These are phyloP conservation scores for Drosophila mayaguana DNA, from an alignment of 2,888 invertebrate genomes.

Conservation along the genomic window DNA sequence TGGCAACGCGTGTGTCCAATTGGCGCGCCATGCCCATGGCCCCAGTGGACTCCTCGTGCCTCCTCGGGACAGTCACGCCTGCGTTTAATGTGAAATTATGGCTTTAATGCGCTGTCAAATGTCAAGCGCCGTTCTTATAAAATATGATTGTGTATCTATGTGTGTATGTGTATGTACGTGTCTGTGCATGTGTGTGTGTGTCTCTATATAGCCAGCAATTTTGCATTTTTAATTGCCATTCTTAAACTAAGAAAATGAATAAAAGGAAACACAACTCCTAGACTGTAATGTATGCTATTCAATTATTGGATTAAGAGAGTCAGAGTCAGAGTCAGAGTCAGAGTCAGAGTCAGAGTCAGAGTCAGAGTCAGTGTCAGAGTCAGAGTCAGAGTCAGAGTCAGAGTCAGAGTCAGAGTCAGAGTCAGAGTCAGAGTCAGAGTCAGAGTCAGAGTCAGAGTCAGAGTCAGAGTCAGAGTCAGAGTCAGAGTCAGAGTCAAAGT, in stretches of 20 bases:
- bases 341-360: too few species aligned
- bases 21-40: conserved; percentile 60
- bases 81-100: conserved; percentile 77
- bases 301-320: too few species aligned
- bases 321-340: too few species aligned
- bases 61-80: conserved; percentile 69
- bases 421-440: not conserved
- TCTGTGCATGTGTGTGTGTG: not conserved
- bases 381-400: too few species aligned
- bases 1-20: conserved; percentile 65
- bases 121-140: conserved; percentile 45
- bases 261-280: not conserved
- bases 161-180: not conserved
- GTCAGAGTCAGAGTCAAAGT: not conserved
- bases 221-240: conserved; percentile 53
- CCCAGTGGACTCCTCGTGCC: conserved; percentile 9
- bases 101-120: conserved; percentile 65
- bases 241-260: conserved; percentile 11
- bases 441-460: not conserved
- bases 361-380: too few species aligned
- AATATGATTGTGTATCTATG: conserved; percentile 15
- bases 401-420: not conserved
- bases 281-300: not conserved
- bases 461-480: not conserved
- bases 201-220: conserved; percentile 40